Evolutionary conservation across 2,888 invertebrate genomes (phyloP), one percentile per base, ranked within the genome.

Genomic region (Atrina japonica): DNA sequence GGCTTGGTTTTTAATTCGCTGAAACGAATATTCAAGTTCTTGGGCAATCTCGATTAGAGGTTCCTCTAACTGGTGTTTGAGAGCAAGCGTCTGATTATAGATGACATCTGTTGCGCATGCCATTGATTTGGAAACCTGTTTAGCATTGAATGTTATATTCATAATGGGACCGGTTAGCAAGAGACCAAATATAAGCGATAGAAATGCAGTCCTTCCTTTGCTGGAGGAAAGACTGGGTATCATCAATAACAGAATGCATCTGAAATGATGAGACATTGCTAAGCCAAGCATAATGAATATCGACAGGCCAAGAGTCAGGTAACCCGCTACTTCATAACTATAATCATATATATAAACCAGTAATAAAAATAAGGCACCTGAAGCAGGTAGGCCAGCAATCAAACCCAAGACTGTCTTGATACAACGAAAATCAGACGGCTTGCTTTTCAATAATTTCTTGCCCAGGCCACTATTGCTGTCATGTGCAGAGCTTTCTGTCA

Each of bases 31-130:
- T 18, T 43, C 52, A 7, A 70, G 58, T n/a, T 71, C 68, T 18
- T 61, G 11, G 14, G 65, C 53, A 25, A 78, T 29, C 11, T 73
- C 58, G 21, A 63, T 41, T 2, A 80, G 14, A 9, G 81, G 80
- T 43, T 64, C 49, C 14, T 65, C 60, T 1, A 80, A 56, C 23
- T 80, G 71, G 9, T 60, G 27, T 49, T 75, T 76, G 2, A 82
- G 64, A 0, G 64, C 67, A 7, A 50, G 29, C 1, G 77, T 67
- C 50, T 79, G 79, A 55, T 81, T 78, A 14, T 73, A 72, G n/a
- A 79, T 80, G 0, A 79, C 60, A 35, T 82, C 82, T 7, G 77
- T 63, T 16, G 76, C 63, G 63, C 82, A 82, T 25, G 77, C 70
- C 71, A 81, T 67, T 41, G 76, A 77, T 7, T 61, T 55, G 16